Conservation (phyloP, 2,888 invertebrate genomes). For the Ornithoptera alexandrae region DNA sequence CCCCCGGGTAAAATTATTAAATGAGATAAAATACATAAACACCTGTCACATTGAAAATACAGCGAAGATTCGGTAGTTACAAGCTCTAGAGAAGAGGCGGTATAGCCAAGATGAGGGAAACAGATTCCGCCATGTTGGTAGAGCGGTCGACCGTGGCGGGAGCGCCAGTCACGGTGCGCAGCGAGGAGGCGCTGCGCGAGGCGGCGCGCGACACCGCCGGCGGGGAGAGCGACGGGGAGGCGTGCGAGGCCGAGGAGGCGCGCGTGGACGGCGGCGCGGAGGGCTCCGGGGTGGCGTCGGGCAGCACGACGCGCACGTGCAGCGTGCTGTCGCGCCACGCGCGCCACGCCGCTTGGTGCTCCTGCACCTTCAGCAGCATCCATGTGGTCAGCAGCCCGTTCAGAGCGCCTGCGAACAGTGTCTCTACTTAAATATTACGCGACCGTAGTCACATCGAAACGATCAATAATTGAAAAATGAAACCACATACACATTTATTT, state of each 20-base stretch:
- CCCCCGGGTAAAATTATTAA: slow-evolving; percentile 29
- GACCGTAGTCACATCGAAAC: too few species aligned
- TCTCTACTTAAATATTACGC: background rate
- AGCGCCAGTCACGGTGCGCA: slow-evolving; percentile 62
- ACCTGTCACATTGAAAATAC: slow-evolving; percentile 38
- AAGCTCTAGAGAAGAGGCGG: slow-evolving; percentile 35
- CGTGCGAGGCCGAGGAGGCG: slow-evolving; percentile 41
- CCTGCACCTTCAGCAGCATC: slow-evolving; percentile 75
- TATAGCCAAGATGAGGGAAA: slow-evolving; percentile 45
- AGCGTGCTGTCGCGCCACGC: slow-evolving; percentile 72
- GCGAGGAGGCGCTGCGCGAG: slow-evolving; percentile 38
- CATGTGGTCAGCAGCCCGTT: slow-evolving; percentile 74
- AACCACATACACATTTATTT: too few species aligned
- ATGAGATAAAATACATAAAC: slow-evolving; percentile 37
- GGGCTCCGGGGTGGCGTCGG: slow-evolving; percentile 41
- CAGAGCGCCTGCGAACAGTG: slow-evolving; percentile 53
- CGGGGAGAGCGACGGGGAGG: slow-evolving; percentile 45
- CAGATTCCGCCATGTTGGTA: slow-evolving; percentile 60
- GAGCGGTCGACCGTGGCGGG: slow-evolving; percentile 66
- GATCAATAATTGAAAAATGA: too few species aligned
- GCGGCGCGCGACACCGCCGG: slow-evolving; percentile 36
- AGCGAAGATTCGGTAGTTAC: background rate
- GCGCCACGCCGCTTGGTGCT: slow-evolving; percentile 73
- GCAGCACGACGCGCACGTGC: slow-evolving; percentile 67
- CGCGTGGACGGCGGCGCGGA: slow-evolving; percentile 42